A percentile compares a stretch with the other conserved stretches of the same genome.
Conservation (phyloP, 2,888 invertebrate genomes). For the Azorinus chamasolen region DNA sequence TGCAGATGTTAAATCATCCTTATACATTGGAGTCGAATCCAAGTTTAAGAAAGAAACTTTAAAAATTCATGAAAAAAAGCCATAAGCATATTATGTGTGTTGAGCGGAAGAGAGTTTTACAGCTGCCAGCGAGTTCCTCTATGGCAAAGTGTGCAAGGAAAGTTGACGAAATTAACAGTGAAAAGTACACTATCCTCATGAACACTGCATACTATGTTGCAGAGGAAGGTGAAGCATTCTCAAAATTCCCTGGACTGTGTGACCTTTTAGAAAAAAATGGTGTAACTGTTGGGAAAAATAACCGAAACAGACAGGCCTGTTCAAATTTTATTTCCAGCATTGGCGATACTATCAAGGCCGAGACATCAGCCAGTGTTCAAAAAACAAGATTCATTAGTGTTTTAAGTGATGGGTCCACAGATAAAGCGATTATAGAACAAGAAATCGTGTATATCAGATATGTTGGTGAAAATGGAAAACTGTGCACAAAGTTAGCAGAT, state of each 20-base stretch:
- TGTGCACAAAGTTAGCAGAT: constrained; percentile 5
- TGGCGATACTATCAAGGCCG: background rate
- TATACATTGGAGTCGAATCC: constrained; percentile 7
- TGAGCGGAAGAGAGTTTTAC: constrained; percentile 4
- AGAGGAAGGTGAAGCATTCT: constrained; percentile 12
- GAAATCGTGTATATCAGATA: constrained; percentile 20
- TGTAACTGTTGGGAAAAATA: constrained; percentile 12
- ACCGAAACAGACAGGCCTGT: constrained; percentile 14
- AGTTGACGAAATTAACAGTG: constrained; percentile 15
- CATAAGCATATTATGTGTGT: constrained; percentile 35
- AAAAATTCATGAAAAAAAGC: constrained; percentile 32
- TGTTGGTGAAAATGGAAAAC: constrained; percentile 2
- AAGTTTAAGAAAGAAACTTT: constrained; percentile 31
- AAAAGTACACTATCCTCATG: constrained; percentile 24
- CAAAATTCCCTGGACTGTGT: constrained; percentile 26
- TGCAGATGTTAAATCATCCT: constrained; percentile 12
- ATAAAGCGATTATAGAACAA: constrained; percentile 24
- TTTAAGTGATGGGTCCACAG: constrained; percentile 12
- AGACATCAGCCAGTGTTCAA: background rate
- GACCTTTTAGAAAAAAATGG: constrained; percentile 26
- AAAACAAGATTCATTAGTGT: constrained; percentile 9
- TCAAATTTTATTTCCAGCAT: constrained; percentile 10
- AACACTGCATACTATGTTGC: constrained; percentile 42
- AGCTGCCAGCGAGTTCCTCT: constrained; percentile 19
- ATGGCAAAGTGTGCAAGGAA: constrained; percentile 3